Percentiles rank a stretch among this genome's conserved stretches.
phyloP scores from a whole-genome alignment of 1,140 invertebrate genomes.

The Calliopsis andreniformis region DNA sequence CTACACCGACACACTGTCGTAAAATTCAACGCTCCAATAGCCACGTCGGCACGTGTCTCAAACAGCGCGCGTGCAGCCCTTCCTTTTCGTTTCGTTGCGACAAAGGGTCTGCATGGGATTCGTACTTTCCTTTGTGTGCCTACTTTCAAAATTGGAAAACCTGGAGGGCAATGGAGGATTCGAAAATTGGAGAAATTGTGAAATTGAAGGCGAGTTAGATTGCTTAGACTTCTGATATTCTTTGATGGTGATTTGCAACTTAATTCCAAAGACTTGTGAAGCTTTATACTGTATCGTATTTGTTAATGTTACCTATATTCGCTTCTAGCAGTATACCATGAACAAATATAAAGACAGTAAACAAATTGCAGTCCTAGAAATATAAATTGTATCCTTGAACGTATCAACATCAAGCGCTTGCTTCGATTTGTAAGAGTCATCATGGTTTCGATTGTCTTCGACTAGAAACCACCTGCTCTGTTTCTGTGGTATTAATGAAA shows the following conservation, averaged over 20 bases:
- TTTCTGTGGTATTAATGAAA: not conserved
- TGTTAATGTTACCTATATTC: no score
- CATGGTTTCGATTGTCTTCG: not conserved
- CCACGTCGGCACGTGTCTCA: slow-evolving; percentile 41
- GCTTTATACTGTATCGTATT: no score
- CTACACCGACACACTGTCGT: not conserved
- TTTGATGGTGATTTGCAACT: no score
- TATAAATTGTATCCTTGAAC: slow-evolving; percentile 15
- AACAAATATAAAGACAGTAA: not conserved
- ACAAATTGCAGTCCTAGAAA: slow-evolving; percentile 4
- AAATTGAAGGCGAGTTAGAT: no score
- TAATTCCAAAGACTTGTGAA: no score
- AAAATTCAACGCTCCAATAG: slow-evolving; percentile 2
- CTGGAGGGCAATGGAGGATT: not conserved
- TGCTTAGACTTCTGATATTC: no score
- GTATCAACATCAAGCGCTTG: slow-evolving; percentile 17
- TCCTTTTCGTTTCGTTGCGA: not conserved
- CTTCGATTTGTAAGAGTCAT: slow-evolving; percentile 22
- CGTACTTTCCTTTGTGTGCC: no score
- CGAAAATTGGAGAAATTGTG: no score
- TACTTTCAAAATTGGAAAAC: not conserved
- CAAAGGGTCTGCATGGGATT: no score
- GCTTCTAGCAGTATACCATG: not conserved
- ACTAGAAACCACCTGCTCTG: slow-evolving; percentile 15
- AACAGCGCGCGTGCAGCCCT: slow-evolving; percentile 8